Base-by-base conservation (phyloP, 2,113 vertebrate species). In the Eudyptes chrysolophus region DNA sequence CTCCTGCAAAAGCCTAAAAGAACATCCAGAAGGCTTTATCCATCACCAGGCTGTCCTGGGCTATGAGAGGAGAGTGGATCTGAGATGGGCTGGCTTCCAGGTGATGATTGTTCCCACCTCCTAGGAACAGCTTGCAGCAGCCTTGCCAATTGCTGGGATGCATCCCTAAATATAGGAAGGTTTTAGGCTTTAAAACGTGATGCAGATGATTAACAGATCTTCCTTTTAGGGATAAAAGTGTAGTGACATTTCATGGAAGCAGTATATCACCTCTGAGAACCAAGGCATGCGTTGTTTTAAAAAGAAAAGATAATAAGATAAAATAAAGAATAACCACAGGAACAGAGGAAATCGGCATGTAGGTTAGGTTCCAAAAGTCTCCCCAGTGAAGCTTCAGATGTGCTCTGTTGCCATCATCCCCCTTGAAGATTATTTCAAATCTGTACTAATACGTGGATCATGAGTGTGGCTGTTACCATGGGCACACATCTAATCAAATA, bases 401-500 rank as follows among this genome's bases (percentile, higher is more conserved):
- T 65, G 60, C 70, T 90, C 15, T 29, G 38, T 42, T 95, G 74
- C 81, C 77, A 52, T 84, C 69, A 60, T 48, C 13, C 26, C 27
- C 26, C 70, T 17, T 64, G 52, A 95, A 91, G 77, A 84, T 64
- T 92, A 87, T 84, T 97, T 93, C 77, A 89, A 92, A 78, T 36
- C 81, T 55, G 19, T 52, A 80, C 66, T 96, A 87, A 85, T 87
- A 79, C 3, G 42, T 38, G 34, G 61, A 89, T 94, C 74, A 49
- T 48, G 36, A 93, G 61, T 93, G 70, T 64, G 52, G 69, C 74
- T 96, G 96, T 96, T 97, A 69, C 94, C 94, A 91, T 96, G 92
- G 81, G 77, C 84, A 97, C 89, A 57, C 61, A 82, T 68, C 81
- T 96, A 93, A 97, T 96, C 92, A 97, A 93, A 93, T 46, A 40